Base-by-base conservation (phyloP, 2,113 vertebrate genomes). In the Psephotus haematonotus region DNA sequence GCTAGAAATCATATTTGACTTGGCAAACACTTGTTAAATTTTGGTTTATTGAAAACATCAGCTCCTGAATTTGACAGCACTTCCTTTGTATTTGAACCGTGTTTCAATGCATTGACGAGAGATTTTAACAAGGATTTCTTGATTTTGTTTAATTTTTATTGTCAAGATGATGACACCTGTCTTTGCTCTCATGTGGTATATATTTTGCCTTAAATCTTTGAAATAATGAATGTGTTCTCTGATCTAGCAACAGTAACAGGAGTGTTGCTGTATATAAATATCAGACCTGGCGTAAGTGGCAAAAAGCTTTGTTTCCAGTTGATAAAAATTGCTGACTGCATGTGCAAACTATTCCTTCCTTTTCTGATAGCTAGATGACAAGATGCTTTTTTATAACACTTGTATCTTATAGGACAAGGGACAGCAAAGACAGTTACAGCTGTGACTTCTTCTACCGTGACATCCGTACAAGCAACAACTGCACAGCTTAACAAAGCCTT, bases 401-500 rank as follows among this genome's bases (percentile, higher is more conserved):
- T 68, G 7, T 92, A 8, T 89, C 88, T 95, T 88, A 24, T 94
- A 98, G 98, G 95, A 31, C 95, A 95, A 90, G 98, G 97, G 14
- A 12, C 83, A 2, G 25, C 97, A 52, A 99, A 98, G 97, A 47
- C 95, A 3, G 98, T 98, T 68, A 67, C 96, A 46, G 71, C 98
- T 37, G 96, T 86, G 46, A 69, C 94, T 33, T 86, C 97, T 9
- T 62, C 95, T n/a, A 22, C 95, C 7, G 59, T 96, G 69, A 96
- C 94, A n/a, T 97, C 98, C 18, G 79, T 96, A 8, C 92, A 97
- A 7, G 76, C 97, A 46, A 81, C 97, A 16, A 77, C 59, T 13
- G 97, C 98, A 11, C 98, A 98, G 91, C 97, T 90, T 75, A 97
- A 29, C 98, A 99, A 99, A 97, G 74, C 96, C 0, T 99, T 99